These are phyloP conservation scores for Galago senegalensis DNA, from an alignment of 2,797 vertebrate genomes.

Conservation along the genomic window DNA sequence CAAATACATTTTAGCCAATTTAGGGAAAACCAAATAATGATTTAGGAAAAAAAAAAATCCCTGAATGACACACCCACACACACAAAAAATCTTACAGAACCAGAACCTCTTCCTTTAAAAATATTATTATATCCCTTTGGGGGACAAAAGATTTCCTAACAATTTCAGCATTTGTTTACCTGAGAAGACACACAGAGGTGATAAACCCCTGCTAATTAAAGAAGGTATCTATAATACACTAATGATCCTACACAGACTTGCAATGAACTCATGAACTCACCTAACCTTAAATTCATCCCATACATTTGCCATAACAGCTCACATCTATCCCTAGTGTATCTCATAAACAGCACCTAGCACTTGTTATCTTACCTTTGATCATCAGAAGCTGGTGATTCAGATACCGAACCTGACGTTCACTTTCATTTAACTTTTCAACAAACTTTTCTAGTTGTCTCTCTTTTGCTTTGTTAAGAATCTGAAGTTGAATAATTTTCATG, in stretches of 20 bases:
- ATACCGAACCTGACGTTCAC: conserved; percentile 94
- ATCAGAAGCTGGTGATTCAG: conserved; percentile 96
- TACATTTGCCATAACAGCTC: neutral
- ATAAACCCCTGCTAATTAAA: neutral
- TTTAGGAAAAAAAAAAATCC: neutral
- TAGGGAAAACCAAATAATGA: conserved; percentile 45
- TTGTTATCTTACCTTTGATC: conserved; percentile 91
- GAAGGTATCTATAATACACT: neutral
- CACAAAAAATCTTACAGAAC: conserved; percentile 12
- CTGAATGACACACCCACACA: neutral
- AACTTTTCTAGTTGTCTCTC: conserved; percentile 95
- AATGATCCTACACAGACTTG: neutral
- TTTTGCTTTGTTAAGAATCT: conserved; percentile 96
- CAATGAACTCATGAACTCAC: conserved; percentile 25
- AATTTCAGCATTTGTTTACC: conserved; percentile 14
- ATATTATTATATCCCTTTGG: neutral
- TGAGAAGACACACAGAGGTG: neutral
- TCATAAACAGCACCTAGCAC: neutral
- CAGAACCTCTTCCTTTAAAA: conserved; percentile 7
- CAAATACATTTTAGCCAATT: conserved; percentile 38
- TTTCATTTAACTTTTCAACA: conserved; percentile 95
- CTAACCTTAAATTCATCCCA: conserved; percentile 19
- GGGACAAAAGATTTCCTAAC: conserved; percentile 10
- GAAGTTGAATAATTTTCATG: conserved; percentile 94
- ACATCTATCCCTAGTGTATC: neutral